These are phyloP conservation scores for Ecliptopera silaceata DNA, from an alignment of 2,888 invertebrate species.

Conservation along the genomic window DNA sequence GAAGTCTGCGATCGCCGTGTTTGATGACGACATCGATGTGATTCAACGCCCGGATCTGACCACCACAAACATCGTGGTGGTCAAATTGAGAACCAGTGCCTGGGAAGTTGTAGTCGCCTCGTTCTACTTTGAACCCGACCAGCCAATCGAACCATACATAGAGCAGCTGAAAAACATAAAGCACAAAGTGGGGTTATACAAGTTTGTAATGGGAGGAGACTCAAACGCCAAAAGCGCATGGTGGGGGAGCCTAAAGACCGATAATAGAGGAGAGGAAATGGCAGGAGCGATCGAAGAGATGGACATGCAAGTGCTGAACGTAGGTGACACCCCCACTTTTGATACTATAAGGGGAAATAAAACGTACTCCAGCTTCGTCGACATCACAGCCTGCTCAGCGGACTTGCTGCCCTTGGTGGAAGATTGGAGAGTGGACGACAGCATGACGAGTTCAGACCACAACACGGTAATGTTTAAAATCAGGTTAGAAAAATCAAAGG, in stretches of 20 bases:
- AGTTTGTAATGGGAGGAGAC: neutral
- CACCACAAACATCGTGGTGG: too few species aligned
- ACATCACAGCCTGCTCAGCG: neutral
- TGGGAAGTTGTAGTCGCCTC: neutral
- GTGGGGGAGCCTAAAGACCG: neutral
- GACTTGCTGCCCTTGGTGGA: conserved; percentile 3
- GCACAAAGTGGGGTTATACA: neutral
- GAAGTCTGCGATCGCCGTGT: neutral
- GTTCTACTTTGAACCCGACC: neutral
- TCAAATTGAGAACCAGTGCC: neutral
- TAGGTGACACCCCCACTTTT: neutral
- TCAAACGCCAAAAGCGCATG: neutral
- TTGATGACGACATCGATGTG: neutral
- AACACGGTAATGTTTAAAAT: conserved; percentile 34
- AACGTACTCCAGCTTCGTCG: neutral
- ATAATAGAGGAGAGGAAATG: neutral
- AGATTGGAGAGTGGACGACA: neutral
- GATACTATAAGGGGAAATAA: neutral
- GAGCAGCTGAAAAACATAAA: too few species aligned
- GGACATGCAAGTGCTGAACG: neutral
- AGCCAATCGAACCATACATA: neutral
- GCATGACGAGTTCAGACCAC: conserved; percentile 23
- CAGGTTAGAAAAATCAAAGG: conserved; percentile 9
- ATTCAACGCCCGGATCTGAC: neutral
- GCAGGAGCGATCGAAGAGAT: neutral